Evolutionary conservation across 2,113 vertebrate species (phyloP).

Genomic region (Neodon shergylaensis): DNA sequence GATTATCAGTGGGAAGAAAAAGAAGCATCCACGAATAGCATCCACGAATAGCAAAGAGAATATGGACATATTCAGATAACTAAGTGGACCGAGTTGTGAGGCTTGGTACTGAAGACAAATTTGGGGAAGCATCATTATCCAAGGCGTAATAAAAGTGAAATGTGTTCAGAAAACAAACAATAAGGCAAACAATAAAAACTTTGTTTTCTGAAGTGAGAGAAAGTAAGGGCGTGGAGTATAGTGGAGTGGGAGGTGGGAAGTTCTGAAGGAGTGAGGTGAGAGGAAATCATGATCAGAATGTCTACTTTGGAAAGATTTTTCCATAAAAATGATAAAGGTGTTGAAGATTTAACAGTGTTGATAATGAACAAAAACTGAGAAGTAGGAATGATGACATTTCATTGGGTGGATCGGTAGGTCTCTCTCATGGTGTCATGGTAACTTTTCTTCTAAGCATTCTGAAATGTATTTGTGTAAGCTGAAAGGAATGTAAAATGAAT

Average conservation of each 20-base stretch:
- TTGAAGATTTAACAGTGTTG: background rate
- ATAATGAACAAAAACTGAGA: background rate
- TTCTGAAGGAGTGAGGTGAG: background rate
- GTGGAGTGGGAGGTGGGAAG: background rate
- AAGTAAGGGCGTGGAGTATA: background rate
- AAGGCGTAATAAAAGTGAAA: background rate
- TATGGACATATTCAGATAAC: background rate
- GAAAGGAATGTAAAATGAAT: background rate
- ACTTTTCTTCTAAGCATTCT: background rate
- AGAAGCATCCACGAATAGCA: background rate
- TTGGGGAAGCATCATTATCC: background rate
- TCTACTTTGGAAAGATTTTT: background rate
- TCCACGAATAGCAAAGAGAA: background rate
- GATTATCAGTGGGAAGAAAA: background rate
- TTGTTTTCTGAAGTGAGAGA: background rate
- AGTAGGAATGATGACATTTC: background rate
- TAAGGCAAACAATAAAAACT: background rate
- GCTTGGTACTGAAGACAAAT: background rate
- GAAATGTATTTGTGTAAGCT: background rate
- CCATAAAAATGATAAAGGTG: background rate
- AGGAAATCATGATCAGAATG: background rate
- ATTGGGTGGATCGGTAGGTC: background rate
- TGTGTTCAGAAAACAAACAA: background rate
- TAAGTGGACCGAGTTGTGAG: background rate
- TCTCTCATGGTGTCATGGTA: background rate